Base-by-base conservation (phyloP, 1,140 invertebrate species). In the Megalonaias nervosa region DNA sequence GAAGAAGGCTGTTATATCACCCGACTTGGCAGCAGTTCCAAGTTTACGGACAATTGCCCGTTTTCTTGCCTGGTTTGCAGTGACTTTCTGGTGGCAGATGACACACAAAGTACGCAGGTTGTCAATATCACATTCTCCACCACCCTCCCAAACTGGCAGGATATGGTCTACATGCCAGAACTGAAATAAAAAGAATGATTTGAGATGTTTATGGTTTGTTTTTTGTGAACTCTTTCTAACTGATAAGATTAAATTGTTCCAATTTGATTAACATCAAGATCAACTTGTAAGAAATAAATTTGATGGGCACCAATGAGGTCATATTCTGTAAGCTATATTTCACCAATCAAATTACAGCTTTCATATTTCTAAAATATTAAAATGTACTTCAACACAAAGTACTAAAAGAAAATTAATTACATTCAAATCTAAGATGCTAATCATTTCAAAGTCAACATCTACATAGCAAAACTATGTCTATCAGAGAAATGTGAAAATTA, bases 131-230 rank as follows among this genome's bases (percentile, higher is more conserved):
- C 89, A 89, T 80, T 88, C 75, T n/a, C 89, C 89, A 31, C 89
- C 89, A 58, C 89, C 89, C 55, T 87, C 86, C 78, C 80, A 87
- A 21, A 90, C 89, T 3, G 89, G 85, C 0, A 56, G 71, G 31
- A 90, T 89, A 80, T 90, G 89, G 70, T 90, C 89, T 56, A 84
- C 89, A 73, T 90, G 87, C 89, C 89, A 90, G 70, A 90, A 90
- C 89, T 90, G 78, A 70, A 80, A 80, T 21, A 60, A 21, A 55
- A 58, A 38, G 17, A 61, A 38, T 71, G 31, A 61, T 19, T 26
- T 2, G 5, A 62, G 31, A 72, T 62, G 60, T 64, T 64, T 14
- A 65, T 55, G 13, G 14, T 19, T 14, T 64, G 17, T 6, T 38
- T 5, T 73, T 21, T 65, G 11, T 21, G 15, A 65, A 73, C 3